A percentile compares a stretch with the other conserved stretches of the same genome.
phyloP scores from a whole-genome alignment of 2,113 vertebrate genomes.

The Heterocephalus glaber region DNA sequence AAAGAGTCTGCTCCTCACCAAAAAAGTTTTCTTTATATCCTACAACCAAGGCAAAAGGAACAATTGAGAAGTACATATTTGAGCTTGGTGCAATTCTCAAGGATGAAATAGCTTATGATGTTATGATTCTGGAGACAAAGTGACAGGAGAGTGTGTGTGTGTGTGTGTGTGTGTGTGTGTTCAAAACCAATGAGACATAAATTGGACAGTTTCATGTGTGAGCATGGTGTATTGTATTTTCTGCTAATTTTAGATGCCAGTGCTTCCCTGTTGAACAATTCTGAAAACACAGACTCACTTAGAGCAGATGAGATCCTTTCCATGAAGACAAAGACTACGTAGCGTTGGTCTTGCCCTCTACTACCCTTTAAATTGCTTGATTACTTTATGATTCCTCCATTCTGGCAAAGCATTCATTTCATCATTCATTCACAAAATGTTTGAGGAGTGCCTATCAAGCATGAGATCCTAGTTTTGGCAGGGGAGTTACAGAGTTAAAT shows the following conservation, averaged over 20 bases:
- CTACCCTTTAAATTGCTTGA: not conserved
- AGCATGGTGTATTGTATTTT: not conserved
- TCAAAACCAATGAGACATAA: not conserved
- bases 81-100: not conserved
- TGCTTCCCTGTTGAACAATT: slow-evolving; percentile 2
- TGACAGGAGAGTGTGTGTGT: not conserved
- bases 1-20: not conserved
- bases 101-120: not conserved
- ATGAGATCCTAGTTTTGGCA: not conserved
- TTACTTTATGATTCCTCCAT: not conserved
- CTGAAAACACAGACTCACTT: not conserved
- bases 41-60: not conserved
- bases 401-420: not conserved
- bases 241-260: not conserved
- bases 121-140: not conserved
- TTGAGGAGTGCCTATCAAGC: not conserved
- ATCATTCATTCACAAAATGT: not conserved
- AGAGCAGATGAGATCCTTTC: not conserved
- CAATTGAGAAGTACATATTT: not conserved
- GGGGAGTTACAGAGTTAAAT: not conserved
- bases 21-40: not conserved
- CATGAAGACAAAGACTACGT: not conserved
- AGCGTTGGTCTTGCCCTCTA: not conserved
- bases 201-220: not conserved
- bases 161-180: not conserved